Conservation (phyloP, 2,888 invertebrate species). For the Zaprionus lineosus region DNA sequence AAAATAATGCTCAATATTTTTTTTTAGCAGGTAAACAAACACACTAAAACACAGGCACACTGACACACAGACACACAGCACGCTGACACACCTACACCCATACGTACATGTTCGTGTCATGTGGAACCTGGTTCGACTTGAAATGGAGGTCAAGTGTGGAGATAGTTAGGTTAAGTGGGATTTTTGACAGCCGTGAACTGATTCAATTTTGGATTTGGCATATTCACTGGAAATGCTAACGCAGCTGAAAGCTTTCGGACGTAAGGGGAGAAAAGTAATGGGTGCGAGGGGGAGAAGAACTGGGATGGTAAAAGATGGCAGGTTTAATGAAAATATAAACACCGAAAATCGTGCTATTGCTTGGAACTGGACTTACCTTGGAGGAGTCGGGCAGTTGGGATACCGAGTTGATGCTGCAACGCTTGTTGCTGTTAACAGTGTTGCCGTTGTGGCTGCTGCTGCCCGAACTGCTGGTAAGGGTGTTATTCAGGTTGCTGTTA, state of each 20-base stretch:
- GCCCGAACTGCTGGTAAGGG: conserved; percentile 34
- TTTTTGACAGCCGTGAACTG: conserved; percentile 25
- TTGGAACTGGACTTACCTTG: conserved; percentile 59
- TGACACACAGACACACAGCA: neutral
- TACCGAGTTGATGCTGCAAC: conserved; percentile 63
- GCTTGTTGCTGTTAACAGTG: conserved; percentile 47
- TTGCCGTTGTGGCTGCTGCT: conserved; percentile 47
- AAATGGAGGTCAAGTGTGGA: conserved; percentile 56
- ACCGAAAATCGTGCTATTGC: conserved; percentile 14
- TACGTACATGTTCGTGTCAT: too few species aligned
- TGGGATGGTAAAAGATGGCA: neutral
- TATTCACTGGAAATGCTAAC: conserved; percentile 18
- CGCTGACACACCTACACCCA: too few species aligned
- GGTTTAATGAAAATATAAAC: neutral
- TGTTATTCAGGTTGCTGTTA: conserved; percentile 29
- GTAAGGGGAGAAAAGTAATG: neutral
- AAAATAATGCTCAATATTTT: conserved; percentile 7
- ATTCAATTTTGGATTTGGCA: conserved; percentile 14
- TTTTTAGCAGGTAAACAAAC: conserved; percentile 18
- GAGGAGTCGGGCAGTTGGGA: conserved; percentile 51
- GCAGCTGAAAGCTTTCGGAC: conserved; percentile 14
- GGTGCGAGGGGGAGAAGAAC: conserved; percentile 1
- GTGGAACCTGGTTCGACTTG: conserved; percentile 69
- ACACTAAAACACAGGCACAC: conserved; percentile 1
- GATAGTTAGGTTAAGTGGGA: conserved; percentile 16